Evolutionary conservation across 2,113 vertebrate genomes (phyloP).

Genomic region (human (Homo sapiens)): DNA sequence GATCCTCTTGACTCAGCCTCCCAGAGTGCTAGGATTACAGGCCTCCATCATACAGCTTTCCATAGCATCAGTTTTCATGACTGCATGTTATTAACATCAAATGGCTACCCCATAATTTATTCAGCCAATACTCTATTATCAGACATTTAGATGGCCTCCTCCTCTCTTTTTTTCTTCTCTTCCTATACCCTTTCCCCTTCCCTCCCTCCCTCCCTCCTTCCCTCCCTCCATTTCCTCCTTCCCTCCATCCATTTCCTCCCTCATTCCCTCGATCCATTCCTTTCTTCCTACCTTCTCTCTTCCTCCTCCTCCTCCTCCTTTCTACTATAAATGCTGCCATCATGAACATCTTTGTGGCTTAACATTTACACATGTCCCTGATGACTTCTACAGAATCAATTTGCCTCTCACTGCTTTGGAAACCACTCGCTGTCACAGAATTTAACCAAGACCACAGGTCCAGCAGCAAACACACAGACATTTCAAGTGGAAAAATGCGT

Average conservation of each 20-base stretch:
- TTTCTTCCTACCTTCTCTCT: too few species aligned
- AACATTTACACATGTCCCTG: not conserved
- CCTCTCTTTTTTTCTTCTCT: too few species aligned
- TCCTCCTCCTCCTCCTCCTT: too few species aligned
- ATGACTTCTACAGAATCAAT: not conserved
- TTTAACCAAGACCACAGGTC: not conserved
- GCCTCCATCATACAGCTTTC: not conserved
- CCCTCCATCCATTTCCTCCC: not conserved
- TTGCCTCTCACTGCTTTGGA: conserved; percentile 2
- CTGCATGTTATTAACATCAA: not conserved
- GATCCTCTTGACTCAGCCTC: too few species aligned
- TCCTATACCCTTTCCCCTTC: too few species aligned
- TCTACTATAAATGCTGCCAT: not conserved
- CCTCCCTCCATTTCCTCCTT: too few species aligned
- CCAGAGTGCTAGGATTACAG: too few species aligned
- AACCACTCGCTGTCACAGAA: not conserved
- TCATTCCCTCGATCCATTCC: not conserved
- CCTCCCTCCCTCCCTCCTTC: too few species aligned
- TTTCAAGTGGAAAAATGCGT: not conserved
- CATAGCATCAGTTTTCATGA: not conserved
- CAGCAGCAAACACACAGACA: conserved; percentile 12
- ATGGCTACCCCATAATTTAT: not conserved
- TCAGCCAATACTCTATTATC: not conserved
- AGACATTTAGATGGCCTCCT: not conserved
- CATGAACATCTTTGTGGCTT: not conserved